Percentiles rank a stretch among this genome's conserved stretches.
These are phyloP conservation scores for Rhagoletis zephyria DNA, from an alignment of 1,140 invertebrate genomes.

Conservation along the genomic window DNA sequence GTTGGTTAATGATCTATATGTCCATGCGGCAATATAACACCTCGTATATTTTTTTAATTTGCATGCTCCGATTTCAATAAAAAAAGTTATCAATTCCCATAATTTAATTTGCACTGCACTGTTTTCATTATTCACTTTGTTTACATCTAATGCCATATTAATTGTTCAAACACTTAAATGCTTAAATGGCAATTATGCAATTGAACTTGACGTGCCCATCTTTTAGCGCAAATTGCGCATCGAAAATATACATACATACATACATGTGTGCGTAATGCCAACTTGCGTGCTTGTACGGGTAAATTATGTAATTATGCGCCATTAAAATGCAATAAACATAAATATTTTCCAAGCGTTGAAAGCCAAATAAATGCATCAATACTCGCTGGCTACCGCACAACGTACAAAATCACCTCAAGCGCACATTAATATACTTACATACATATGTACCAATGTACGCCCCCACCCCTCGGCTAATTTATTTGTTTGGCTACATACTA, in stretches of 20 bases:
- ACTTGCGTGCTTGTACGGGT: background rate
- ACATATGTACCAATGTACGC: background rate
- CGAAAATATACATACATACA: background rate
- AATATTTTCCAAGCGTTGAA: conserved; percentile 1
- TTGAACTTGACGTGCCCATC: conserved; percentile 34
- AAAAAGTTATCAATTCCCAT: background rate
- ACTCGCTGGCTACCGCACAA: background rate
- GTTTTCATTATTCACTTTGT: conserved; percentile 2
- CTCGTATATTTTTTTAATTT: background rate
- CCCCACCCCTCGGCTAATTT: background rate
- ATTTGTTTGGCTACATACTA: too few species aligned
- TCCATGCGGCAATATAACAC: background rate
- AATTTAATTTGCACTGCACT: conserved; percentile 5
- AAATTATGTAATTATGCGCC: background rate
- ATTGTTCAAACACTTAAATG: conserved; percentile 6
- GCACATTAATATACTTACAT: background rate
- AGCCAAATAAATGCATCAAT: background rate
- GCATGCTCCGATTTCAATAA: background rate
- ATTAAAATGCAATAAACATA: conserved; percentile 39
- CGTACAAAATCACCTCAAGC: background rate
- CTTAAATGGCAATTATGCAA: conserved; percentile 21
- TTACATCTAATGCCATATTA: background rate
- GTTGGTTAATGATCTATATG: background rate
- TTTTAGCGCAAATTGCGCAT: background rate
- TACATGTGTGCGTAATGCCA: background rate